phyloP scores from a whole-genome alignment of 1,140 invertebrate genomes.

The Paraescarpia echinospica region DNA sequence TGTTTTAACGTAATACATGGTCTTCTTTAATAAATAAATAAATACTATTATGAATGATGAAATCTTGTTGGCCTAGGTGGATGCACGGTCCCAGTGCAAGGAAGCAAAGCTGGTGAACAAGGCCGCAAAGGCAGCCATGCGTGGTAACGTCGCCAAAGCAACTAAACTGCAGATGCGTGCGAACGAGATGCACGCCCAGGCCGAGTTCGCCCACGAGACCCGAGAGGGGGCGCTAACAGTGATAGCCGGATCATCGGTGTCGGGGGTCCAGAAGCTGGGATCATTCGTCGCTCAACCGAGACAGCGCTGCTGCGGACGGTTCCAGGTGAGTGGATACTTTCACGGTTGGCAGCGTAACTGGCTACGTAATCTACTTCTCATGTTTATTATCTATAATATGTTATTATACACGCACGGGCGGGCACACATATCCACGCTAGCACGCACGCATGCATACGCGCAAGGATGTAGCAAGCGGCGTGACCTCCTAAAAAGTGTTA shows the following conservation, averaged over 20 bases:
- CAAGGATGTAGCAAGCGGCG: too few relatives aligned
- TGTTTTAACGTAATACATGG: too few relatives aligned
- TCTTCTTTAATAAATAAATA: background rate
- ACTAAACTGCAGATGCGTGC: background rate
- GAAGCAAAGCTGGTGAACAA: background rate
- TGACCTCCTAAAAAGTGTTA: too few relatives aligned
- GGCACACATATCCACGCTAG: too few relatives aligned
- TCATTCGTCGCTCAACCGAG: background rate
- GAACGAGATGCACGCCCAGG: background rate
- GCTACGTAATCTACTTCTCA: too few relatives aligned
- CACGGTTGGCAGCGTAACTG: too few relatives aligned
- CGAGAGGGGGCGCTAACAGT: background rate
- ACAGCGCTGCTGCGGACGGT: background rate
- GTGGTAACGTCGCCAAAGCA: background rate
- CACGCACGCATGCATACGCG: too few relatives aligned
- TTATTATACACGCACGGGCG: too few relatives aligned
- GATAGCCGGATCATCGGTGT: background rate
- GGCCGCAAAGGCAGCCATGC: background rate
- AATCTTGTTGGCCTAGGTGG: background rate
- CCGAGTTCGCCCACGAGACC: background rate
- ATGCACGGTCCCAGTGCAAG: background rate
- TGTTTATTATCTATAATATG: too few relatives aligned
- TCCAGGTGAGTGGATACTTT: background rate
- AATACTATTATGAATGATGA: background rate
- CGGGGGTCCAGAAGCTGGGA: background rate